phyloP scores from a whole-genome alignment of 2,113 vertebrate genomes.

The Nerophis lumbriciformis region DNA sequence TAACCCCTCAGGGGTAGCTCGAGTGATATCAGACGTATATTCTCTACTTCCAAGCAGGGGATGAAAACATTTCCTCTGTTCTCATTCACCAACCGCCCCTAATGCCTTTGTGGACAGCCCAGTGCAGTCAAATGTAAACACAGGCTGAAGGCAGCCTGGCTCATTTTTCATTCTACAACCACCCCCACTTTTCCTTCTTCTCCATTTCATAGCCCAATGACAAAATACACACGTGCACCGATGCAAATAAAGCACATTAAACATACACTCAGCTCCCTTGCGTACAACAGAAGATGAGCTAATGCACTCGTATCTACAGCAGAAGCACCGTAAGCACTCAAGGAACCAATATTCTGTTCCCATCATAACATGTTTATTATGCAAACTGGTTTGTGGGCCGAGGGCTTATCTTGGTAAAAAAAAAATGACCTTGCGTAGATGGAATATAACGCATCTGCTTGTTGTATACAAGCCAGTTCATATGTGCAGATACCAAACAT shows the following conservation, averaged over 20 bases:
- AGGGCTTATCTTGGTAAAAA: constrained; percentile 33
- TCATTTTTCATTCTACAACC: constrained; percentile 30
- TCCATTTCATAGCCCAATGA: constrained; percentile 37
- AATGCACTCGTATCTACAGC: constrained; percentile 37
- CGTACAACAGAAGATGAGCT: constrained; percentile 17
- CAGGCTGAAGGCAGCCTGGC: constrained; percentile 26
- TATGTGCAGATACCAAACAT: constrained; percentile 25
- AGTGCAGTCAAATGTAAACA: constrained; percentile 49
- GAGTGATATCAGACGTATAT: constrained; percentile 13
- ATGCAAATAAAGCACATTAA: constrained; percentile 30
- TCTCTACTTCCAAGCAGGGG: constrained; percentile 1
- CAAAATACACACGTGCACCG: constrained; percentile 17
- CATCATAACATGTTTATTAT: constrained; percentile 55
- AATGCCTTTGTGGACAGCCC: not conserved
- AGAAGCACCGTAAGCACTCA: constrained; percentile 40
- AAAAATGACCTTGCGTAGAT: constrained; percentile 51
- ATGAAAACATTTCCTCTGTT: constrained; percentile 21
- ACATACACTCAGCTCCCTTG: constrained; percentile 1
- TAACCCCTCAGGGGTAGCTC: not conserved
- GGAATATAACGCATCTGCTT: constrained; percentile 38
- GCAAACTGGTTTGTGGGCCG: constrained; percentile 20
- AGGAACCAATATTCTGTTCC: constrained; percentile 55
- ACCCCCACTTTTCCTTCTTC: constrained; percentile 13
- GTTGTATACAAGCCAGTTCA: constrained; percentile 32
- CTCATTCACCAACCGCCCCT: constrained; percentile 7